Evolutionary conservation across 1,140 invertebrate species (phyloP), one percentile per base, ranked within the genome.

Genomic region (Kradibia gibbosae): DNA sequence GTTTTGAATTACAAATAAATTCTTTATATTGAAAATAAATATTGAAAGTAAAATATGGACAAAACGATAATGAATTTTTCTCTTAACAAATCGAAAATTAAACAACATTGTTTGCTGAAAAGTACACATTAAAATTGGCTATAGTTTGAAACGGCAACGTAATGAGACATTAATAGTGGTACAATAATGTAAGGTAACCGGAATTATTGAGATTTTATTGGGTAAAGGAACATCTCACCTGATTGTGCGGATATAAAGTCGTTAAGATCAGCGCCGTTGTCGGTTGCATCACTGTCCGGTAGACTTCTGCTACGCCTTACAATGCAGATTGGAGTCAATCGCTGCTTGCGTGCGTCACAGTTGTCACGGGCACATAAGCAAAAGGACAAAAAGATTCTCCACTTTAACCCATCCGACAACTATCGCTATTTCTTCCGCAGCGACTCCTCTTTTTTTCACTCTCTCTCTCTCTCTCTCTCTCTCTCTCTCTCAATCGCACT

Each of bases 221-320:
- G 36, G 36, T 42, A 53, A 31, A 13, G 36, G 7, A 45, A n/a
- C 5, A 25, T 65, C 82, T 71, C 87, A 90, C 89, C 89, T 84
- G 86, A 88, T 87, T 86, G 86, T 42, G 88, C 88, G 11, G 86
- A 87, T 71, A 89, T 83, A 72, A 89, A 83, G 76, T 90, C 89
- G 81, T 88, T 86, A 72, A 89, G 83, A 42, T 89, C 87, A 57
- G 87, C 83, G 17, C 78, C 84, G 28, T 85, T 87, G 72, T 88
- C 87, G 34, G 85, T 86, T 53, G 87, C 87, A 25, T 89, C 88
- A 76, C 84, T 88, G 82, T 88, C 88, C 70, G 89, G 88, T 70
- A 90, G 86, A 82, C 89, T 90, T 84, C 85, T 85, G 83, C 88
- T 90, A 42, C 89, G 87, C 80, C 85, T 88, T 60, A 90, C 86